phyloP scores from a whole-genome alignment of 2,113 vertebrate species.

The Procavia capensis region DNA sequence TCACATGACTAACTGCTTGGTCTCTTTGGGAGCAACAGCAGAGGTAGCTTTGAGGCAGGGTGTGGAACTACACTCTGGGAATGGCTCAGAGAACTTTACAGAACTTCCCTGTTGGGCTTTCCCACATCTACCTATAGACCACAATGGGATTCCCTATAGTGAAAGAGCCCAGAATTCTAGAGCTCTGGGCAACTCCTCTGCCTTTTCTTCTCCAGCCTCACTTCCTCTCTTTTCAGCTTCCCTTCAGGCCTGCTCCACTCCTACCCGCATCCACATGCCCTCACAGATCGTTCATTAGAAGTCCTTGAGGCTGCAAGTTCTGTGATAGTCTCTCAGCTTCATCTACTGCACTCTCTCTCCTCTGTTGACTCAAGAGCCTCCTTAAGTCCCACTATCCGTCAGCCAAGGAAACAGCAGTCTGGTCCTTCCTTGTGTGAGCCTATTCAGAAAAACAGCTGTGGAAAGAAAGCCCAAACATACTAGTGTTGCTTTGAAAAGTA shows the following conservation, averaged over 20 bases:
- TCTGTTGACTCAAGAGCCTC: conserved; percentile 73
- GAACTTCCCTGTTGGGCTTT: background rate
- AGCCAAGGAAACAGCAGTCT: conserved; percentile 38
- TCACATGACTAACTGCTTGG: background rate
- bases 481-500: background rate
- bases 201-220: background rate
- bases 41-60: background rate
- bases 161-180: background rate
- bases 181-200: background rate
- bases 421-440: conserved; percentile 23
- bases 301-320: conserved; percentile 63
- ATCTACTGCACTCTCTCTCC: conserved; percentile 35
- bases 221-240: background rate
- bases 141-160: background rate
- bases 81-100: background rate
- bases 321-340: conserved; percentile 64
- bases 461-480: background rate
- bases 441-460: conserved; percentile 28
- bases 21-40: background rate
- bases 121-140: background rate
- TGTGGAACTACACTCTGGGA: background rate
- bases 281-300: background rate
- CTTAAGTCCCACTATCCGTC: conserved; percentile 41
- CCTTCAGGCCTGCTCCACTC: background rate
- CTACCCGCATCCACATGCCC: background rate